A percentile compares a stretch with the other conserved stretches of the same genome.
Conservation (phyloP, 2,113 vertebrate genomes). For the Ciconia stormi region DNA sequence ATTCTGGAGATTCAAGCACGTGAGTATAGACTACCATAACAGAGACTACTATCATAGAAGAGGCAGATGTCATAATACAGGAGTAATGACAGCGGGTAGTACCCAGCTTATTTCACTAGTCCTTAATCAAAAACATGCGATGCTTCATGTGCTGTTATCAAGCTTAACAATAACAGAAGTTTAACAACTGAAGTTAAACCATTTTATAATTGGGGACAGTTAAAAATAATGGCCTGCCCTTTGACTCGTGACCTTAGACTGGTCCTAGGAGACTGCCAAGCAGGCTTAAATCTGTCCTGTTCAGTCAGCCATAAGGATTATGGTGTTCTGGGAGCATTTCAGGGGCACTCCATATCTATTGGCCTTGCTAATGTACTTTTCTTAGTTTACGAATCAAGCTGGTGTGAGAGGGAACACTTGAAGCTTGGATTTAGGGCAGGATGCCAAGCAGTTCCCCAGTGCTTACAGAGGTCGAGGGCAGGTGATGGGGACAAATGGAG, state of each 20-base stretch:
- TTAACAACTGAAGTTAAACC: not conserved
- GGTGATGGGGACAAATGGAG: not conserved
- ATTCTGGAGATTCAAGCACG: not conserved
- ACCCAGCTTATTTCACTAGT: not conserved
- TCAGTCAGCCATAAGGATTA: not conserved
- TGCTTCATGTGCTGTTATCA: not conserved
- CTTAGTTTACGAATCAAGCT: not conserved
- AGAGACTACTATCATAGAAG: not conserved
- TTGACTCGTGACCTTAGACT: not conserved
- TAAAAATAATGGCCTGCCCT: not conserved
- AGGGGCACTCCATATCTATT: not conserved
- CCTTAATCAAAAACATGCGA: not conserved
- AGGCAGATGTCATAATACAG: not conserved
- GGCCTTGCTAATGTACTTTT: not conserved
- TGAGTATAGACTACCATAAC: not conserved
- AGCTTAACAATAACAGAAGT: not conserved
- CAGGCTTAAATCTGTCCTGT: not conserved
- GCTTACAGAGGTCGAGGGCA: not conserved
- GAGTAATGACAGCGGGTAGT: not conserved
- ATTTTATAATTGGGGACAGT: not conserved
- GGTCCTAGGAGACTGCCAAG: not conserved
- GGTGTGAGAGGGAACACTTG: not conserved
- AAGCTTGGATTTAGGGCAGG: not conserved
- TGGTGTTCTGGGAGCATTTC: not conserved
- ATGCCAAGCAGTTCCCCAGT: not conserved